Conservation (phyloP, 2,797 vertebrate genomes). For the Hoplostethus atlanticus region DNA sequence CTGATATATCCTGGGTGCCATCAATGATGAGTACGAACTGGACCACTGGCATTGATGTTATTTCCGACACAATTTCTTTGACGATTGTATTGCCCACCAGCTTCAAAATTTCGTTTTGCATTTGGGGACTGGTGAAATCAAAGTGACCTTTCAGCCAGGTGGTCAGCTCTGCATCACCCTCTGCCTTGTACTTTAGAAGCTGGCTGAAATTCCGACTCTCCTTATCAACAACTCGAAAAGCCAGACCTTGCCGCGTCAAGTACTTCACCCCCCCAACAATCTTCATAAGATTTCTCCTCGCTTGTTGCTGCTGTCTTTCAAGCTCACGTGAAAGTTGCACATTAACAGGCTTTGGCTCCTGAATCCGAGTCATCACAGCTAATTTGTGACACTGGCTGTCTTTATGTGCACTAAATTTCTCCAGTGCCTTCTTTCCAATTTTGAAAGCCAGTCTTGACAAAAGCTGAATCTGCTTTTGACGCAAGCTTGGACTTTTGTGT, state of each 20-base stretch:
- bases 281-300: too few relatives aligned
- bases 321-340: too few relatives aligned
- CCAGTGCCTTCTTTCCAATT: too few relatives aligned
- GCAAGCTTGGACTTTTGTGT: too few relatives aligned
- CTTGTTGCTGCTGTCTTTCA: too few relatives aligned
- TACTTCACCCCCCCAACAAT: too few relatives aligned
- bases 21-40: conserved; percentile 31
- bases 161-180: conserved; percentile 31
- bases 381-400: conserved; percentile 3
- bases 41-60: conserved; percentile 16
- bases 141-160: conserved; percentile 26
- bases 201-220: not conserved
- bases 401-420: not conserved
- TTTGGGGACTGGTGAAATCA: conserved; percentile 34
- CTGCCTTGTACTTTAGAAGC: conserved; percentile 31
- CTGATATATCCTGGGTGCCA: conserved; percentile 35
- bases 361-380: not conserved
- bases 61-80: conserved; percentile 17
- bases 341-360: too few relatives aligned
- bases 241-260: too few relatives aligned
- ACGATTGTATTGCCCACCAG: conserved; percentile 25
- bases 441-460: too few relatives aligned
- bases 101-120: conserved; percentile 40
- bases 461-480: too few relatives aligned
- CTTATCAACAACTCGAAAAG: too few relatives aligned